Percentiles rank a stretch among this genome's conserved stretches.
Conservation (phyloP, 1,140 invertebrate genomes). For the Vollenhovia emeryi region DNA sequence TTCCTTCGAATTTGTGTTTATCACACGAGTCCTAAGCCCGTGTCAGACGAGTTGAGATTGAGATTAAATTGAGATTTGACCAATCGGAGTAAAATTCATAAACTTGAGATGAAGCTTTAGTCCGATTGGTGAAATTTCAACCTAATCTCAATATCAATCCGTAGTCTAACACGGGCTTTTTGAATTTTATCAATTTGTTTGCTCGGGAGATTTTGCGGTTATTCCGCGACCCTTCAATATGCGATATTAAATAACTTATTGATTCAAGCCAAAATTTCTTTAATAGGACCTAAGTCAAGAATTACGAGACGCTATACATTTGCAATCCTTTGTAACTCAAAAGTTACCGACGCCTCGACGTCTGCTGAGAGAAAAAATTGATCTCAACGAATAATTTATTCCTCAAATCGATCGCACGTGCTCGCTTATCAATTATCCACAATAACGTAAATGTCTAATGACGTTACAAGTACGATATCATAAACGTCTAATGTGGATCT, state of each 20-base stretch:
- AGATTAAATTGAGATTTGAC: too few species aligned
- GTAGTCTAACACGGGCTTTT: too few species aligned
- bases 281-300: not conserved
- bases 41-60: too few species aligned
- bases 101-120: too few species aligned
- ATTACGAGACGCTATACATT: not conserved
- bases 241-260: not conserved
- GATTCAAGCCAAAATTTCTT: not conserved
- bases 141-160: too few species aligned
- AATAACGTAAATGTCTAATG: not conserved
- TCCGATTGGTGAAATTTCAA: too few species aligned
- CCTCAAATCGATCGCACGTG: not conserved
- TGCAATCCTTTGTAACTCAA: not conserved
- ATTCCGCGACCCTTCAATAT: not conserved
- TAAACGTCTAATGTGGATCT: conserved; percentile 5
- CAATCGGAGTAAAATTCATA: too few species aligned
- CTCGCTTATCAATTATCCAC: not conserved
- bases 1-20: too few species aligned
- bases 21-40: too few species aligned
- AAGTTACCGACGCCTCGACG: not conserved
- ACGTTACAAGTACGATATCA: not conserved
- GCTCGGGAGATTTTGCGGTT: not conserved
- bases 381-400: not conserved
- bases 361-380: not conserved
- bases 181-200: too few species aligned